phyloP scores from a whole-genome alignment of 92 coral and sea anemone species.

The Palythoa grandis region DNA sequence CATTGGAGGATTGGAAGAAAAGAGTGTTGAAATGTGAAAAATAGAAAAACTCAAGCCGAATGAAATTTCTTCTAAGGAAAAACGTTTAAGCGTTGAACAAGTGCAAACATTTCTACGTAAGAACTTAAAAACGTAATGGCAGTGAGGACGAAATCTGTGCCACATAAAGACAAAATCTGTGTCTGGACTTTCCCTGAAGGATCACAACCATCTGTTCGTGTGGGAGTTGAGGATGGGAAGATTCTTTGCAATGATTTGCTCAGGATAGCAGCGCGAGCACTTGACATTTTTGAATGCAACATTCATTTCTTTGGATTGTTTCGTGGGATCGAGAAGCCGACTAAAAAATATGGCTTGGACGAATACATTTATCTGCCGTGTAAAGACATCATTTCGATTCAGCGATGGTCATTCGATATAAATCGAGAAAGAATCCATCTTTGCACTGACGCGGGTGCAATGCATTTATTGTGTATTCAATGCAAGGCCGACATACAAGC shows the following conservation, averaged over 20 bases:
- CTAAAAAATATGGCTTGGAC: conserved; percentile 77
- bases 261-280: conserved; percentile 66
- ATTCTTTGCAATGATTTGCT: conserved; percentile 77
- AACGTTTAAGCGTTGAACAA: background rate
- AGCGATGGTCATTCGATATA: conserved; percentile 92
- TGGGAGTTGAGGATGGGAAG: conserved; percentile 73
- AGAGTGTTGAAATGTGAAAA: background rate
- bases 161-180: conserved; percentile 70
- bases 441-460: conserved; percentile 81
- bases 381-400: conserved; percentile 77
- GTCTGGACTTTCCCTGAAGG: conserved; percentile 94
- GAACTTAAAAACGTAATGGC: background rate
- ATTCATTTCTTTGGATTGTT: conserved; percentile 80
- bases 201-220: conserved; percentile 80
- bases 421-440: conserved; percentile 75
- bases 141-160: conserved; percentile 71
- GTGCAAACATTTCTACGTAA: background rate
- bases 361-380: conserved; percentile 82
- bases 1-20: background rate
- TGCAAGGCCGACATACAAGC: conserved; percentile 72
- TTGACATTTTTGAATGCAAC: conserved; percentile 68
- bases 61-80: background rate
- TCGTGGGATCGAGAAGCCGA: conserved; percentile 81
- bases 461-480: conserved; percentile 71
- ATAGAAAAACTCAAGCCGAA: background rate